Evolutionary conservation across 2,113 vertebrate species (phyloP).

Genomic region (Trochalopteron elliotii): DNA sequence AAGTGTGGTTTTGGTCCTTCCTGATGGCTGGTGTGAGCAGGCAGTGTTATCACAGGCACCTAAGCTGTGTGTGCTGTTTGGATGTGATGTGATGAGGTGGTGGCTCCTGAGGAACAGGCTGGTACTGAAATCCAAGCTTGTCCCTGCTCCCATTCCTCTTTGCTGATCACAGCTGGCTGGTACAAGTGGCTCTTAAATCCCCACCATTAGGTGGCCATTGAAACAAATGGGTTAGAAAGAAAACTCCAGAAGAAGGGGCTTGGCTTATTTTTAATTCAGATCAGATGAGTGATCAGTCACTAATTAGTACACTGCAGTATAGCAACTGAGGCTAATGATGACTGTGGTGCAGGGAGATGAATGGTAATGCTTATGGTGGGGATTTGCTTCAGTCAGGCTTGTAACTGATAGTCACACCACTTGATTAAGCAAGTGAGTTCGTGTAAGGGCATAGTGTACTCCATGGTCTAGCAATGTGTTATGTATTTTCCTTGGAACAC

Average conservation of each 20-base stretch:
- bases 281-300: background rate
- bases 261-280: background rate
- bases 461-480: background rate
- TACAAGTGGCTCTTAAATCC: background rate
- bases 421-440: background rate
- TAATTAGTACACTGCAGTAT: background rate
- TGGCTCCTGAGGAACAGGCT: background rate
- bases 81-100: background rate
- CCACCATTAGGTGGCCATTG: background rate
- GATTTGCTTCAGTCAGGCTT: background rate
- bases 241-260: background rate
- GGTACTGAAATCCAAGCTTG: background rate
- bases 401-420: background rate
- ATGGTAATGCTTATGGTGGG: background rate
- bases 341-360: background rate
- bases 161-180: background rate
- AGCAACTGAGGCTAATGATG: background rate
- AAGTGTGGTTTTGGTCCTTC: background rate
- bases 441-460: background rate
- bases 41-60: background rate
- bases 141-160: accelerated
- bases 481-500: slow-evolving; percentile 21
- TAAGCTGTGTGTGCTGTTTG: background rate
- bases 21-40: background rate
- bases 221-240: background rate